Percentiles rank a stretch among this genome's conserved stretches.
Conservation (phyloP, 2,888 invertebrate species). For the Microchrysa polita region DNA sequence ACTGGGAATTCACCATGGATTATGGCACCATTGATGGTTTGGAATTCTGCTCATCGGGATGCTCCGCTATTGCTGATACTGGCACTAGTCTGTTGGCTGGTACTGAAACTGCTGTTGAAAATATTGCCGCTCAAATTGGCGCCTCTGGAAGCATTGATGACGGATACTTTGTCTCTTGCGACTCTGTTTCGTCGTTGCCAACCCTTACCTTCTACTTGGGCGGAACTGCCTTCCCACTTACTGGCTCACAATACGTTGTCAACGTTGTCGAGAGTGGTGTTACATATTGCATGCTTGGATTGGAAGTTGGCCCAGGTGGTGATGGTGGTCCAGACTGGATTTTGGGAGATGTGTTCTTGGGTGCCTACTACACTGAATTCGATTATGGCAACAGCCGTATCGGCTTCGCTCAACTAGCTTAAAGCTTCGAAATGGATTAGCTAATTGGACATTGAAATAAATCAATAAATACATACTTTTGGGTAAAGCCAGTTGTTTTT, state of each 20-base stretch:
- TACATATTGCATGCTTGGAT: conserved; percentile 78
- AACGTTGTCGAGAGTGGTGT: conserved; percentile 68
- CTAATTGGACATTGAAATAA: too few relatives aligned
- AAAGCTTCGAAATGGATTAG: too few relatives aligned
- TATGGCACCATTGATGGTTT: conserved; percentile 67
- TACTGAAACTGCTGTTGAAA: conserved; percentile 78
- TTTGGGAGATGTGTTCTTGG: conserved; percentile 95
- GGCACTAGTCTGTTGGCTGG: conserved; percentile 97
- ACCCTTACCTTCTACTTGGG: conserved; percentile 79
- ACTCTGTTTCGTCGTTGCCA: conserved; percentile 80
- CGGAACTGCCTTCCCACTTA: conserved; percentile 79
- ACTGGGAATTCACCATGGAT: conserved; percentile 98
- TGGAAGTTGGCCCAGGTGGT: conserved; percentile 82
- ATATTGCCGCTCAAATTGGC: conserved; percentile 83
- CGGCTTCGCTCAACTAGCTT: conserved; percentile 80
- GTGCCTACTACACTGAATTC: conserved; percentile 93
- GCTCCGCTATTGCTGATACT: conserved; percentile 95
- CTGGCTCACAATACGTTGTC: conserved; percentile 87
- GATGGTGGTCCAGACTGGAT: conserved; percentile 83
- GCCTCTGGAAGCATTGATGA: conserved; percentile 85
- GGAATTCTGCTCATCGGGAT: conserved; percentile 79
- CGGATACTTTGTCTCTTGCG: conserved; percentile 85
- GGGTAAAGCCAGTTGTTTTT: too few relatives aligned
- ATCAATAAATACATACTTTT: too few relatives aligned
- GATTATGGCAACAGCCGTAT: conserved; percentile 85